Base-by-base conservation (phyloP, 2,113 vertebrate species). In the Malaclemys terrapin region DNA sequence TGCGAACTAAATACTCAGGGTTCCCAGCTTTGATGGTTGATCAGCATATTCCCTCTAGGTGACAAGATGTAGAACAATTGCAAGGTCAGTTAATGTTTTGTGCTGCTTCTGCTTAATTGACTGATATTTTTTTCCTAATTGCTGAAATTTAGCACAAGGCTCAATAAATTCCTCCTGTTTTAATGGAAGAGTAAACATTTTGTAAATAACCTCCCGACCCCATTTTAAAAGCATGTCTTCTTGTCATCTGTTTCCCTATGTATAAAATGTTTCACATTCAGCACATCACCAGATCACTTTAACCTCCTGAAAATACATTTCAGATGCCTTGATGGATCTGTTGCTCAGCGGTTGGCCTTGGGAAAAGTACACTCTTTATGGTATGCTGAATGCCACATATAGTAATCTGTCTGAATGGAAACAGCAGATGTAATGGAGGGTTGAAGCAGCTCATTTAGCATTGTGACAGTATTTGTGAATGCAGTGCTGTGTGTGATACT, bases 381-480 rank as follows among this genome's bases (percentile, higher is more conserved):
- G 42, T 84, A 59, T 75, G 31, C 24, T 0, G 0, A 69, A 50
- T 82, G 54, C 45, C 84, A 85, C 27, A 5, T n/a, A 38, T 81
- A 84, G 29, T 83, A 95, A 96, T 97, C 86, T 88, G 47, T 94
- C 94, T 97, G 84, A 81, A 97, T 91, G 76, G 1, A 80, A 87
- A 6, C 53, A 93, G 79, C 42, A 91, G 82, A 35, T 75, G 87
- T 88, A 95, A 96, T 84, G 42, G 56, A 78, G 92, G 54, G 78
- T 50, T 95, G 92, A 94, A 95, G 91, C 52, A 96, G 87, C 95
- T 94, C 87, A 94, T 96, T 97, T 96, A 97, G 52, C 84, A 88
- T 85, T 47, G 87, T 96, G 94, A 94, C 84, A 95, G 85, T 95
- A 95, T 96, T 95, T 98, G 97, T 92, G 97, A 97, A 96, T 94